Base-by-base conservation (phyloP, 2,797 vertebrate species). In the Alectoris magna region DNA sequence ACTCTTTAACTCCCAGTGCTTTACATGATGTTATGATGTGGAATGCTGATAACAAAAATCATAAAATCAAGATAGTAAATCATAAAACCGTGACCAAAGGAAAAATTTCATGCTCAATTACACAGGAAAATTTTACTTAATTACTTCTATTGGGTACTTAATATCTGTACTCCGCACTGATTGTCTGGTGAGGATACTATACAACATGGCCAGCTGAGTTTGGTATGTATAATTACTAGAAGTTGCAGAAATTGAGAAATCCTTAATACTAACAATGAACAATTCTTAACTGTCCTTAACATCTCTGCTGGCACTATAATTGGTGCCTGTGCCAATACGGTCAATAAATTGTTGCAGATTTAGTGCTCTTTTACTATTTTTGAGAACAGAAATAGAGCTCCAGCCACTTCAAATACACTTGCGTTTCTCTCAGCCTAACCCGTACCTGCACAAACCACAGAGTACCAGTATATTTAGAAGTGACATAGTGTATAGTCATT, bases 151-250 rank as follows among this genome's bases (percentile, higher is more conserved):
- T 24, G 15, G 13, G 3, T 19, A 34, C 29, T 64, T 78, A 69
- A 63, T 58, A 49, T 77, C 8, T 43, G 13, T 41, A 26, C 14
- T 11, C 72, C 11, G 9, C 0, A 0, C 29, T 64, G 68, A 12
- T 58, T 53, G 16, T 22, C 14, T n/a, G 14, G 12, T 67, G 38
- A 66, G n/a, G 51, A 39, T 23, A 9, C 60, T 27, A 41, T 26
- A n/a, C 16, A 46, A 10, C 10, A 26, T 79, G 24, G 29, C 43
- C 27, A 56, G 8, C 41, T 63, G 59, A 63, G 18, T 67, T 59
- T 77, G 14, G 6, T 34, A 59, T 44, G 48, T 14, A 22, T 34
- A 29, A 19, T 44, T 39, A 15, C 24, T 38, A 39, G 41, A 48
- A 43, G 4, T 8, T 69, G 39, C 41, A 58, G 22, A 8, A 71